Base-by-base conservation (phyloP, 2,113 vertebrate genomes). In the Caretta caretta region DNA sequence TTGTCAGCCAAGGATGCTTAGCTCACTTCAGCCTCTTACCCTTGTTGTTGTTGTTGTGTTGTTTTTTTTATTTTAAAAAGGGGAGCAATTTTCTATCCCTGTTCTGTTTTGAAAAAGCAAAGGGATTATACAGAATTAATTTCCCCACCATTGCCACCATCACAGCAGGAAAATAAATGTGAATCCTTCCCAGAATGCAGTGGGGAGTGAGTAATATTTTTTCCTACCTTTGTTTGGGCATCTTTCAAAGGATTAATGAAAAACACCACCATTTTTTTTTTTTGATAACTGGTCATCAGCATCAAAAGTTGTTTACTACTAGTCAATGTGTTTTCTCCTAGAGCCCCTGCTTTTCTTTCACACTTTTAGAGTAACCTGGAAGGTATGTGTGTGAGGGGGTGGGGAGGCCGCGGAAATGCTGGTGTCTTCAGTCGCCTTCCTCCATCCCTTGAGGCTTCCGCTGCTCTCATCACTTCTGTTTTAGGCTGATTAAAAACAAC, bases 41-140 rank as follows among this genome's bases (percentile, higher is more conserved):
- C 3, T 24, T 1, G 20, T 16, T 0, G 35, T 16, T 0, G 35
- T 80, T 86, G 5, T 17, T 51, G 16, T 51, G 13, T 24, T 1
- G 20, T 16, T 0, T 35, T 82, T 83, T 89, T 62, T 87, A 83
- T 76, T 79, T 49, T 42, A n/a, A 29, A 90, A 27, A 56, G 8
- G 8, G 27, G 0, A 46, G 13, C 56, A 4, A 17, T 81, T 80
- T 84, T 78, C 19, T 14, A 86, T 5, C 22, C 46, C 50, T 59
- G 5, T 35, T 78, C 76, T n/a, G 27, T 62, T 69, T 48, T 38
- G n/a, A 86, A 89, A 50, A 69, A 72, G 65, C 17, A 51, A 88
- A 59, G 5, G 1, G 35, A 87, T 1, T 22, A 1, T 14, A 24
- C 7, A 59, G 62, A 29, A 49, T 87, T 42, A 56, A 42, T 62